Base-by-base conservation (phyloP, 2,888 invertebrate species). In the Xiphydria camelus region DNA sequence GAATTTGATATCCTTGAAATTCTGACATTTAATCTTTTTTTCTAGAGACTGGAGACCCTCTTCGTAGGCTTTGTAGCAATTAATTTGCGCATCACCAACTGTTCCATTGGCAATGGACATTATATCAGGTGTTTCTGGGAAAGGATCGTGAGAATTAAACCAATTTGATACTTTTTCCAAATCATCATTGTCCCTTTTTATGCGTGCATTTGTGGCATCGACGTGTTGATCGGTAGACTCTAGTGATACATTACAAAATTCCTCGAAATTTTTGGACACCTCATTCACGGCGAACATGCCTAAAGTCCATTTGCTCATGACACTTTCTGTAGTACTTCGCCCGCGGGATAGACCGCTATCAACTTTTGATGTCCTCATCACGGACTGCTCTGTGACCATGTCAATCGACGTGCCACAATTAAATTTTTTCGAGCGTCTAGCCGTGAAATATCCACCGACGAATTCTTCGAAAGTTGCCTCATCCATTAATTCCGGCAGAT, bases 181-280 rank as follows among this genome's bases (percentile, higher is more conserved):
- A 22, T 22, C 31, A 40, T 10, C 14, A 14, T 49, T 37, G 23
- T 57, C 52, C 15, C 46, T 43, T 31, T 49, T 37, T 19, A 49
- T 49, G 38, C 56, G 35, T 26, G 56, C 40, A 37, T 48, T 39
- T 31, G 47, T 56, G 23, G 51, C 40, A 46, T 53, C 53, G 37
- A 18, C 37, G 35, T 45, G 29, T 42, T 18, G 20, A 25, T 29
- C 39, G 38, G n/a, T n/a, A n/a, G n/a, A n/a, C n/a, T n/a, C n/a
- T n/a, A n/a, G n/a, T n/a, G n/a, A n/a, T n/a, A 57, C 36, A 17
- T 53, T 26, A 31, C 49, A 58, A 51, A 55, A 53, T n/a, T 55
- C 26, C 50, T 55, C 51, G 9, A 59, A 45, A 2, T 39, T 60
- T 52, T 53, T 57, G 45, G 22, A 47, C 36, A 38, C n/a, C n/a